These are phyloP conservation scores for Poecile montanus DNA, from an alignment of 2,797 vertebrate species.

Conservation along the genomic window DNA sequence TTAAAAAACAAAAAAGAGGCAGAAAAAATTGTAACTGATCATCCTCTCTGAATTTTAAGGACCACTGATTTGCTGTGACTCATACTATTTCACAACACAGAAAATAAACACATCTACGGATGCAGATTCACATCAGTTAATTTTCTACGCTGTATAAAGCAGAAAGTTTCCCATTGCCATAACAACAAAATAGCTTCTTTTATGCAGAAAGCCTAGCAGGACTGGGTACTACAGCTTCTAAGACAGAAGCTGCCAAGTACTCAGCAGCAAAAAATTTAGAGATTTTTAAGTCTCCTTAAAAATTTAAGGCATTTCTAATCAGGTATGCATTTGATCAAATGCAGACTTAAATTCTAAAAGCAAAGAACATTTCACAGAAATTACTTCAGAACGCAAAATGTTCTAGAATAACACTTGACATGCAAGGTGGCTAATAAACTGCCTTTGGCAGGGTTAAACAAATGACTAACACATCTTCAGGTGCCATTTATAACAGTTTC, in stretches of 20 bases:
- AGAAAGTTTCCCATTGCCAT: conserved; percentile 27
- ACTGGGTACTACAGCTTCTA: background rate
- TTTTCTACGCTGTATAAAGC: background rate
- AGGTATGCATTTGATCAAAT: background rate
- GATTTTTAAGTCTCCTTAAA: background rate
- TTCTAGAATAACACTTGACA: background rate
- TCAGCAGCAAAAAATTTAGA: background rate
- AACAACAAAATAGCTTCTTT: conserved; percentile 14
- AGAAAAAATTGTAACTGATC: background rate
- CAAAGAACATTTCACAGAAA: background rate
- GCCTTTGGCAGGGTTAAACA: background rate
- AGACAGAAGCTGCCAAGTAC: background rate
- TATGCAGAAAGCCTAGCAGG: background rate
- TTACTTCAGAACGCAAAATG: rapidly evolving
- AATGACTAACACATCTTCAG: background rate
- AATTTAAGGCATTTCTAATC: background rate
- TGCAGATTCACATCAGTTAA: background rate
- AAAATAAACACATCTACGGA: background rate
- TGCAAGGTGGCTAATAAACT: background rate
- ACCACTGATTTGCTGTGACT: background rate
- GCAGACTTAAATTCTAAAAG: background rate
- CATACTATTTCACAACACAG: background rate
- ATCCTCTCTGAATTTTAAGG: background rate
- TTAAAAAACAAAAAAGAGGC: background rate
- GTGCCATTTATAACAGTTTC: background rate